Evolutionary conservation across 64 coral and sea anemone species (phyloP), one percentile per base, ranked within the genome.

Genomic region (Catalaphyllia jardinei): DNA sequence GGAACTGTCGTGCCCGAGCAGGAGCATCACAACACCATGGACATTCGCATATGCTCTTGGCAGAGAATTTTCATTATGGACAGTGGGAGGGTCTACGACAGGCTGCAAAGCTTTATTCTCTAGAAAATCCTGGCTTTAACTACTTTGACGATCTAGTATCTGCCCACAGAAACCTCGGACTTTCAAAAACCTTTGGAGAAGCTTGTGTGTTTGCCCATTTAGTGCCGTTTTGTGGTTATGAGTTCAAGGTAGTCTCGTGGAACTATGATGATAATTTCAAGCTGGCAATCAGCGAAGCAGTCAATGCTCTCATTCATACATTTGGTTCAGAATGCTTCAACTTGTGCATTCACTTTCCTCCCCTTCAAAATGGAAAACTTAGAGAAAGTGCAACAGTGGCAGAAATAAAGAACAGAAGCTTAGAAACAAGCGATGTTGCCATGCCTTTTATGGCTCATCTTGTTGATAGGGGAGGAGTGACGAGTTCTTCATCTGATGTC

Each of bases 11-110:
- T 55, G 84, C 92, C 15, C 86, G 92, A 10, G 92, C 92, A 57
- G 92, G 92, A 49, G 92, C 92, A 11, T 94, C 92, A 9, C 92
- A 94, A 57, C 92, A 94, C 73, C 92, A 94, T 89, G 92, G 92
- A 9, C 92, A 94, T 25, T 88, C 78, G 2, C 92, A 94, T 74
- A 89, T 94, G 92, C 18, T 82, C 6, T 69, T 94, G 51, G 92
- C 87, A 52, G 92, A 94, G 28, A 52, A 89, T 35, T 94, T 94
- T 25, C 92, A 94, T 22, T 94, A 94, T 49, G 92, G 92, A 10
- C 92, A 94, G 35, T 94, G 92, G 92, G 92, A 94, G 49, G 77
- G 87, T 4, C 61, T 94, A 25, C 71, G 49, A 65, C 87, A 89
- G 79, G 74, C 76, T 24, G 62, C 86, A 8, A 89, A 89, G 79